These are phyloP conservation scores for Halyomorpha halys DNA, from an alignment of 1,140 invertebrate genomes.

Conservation along the genomic window DNA sequence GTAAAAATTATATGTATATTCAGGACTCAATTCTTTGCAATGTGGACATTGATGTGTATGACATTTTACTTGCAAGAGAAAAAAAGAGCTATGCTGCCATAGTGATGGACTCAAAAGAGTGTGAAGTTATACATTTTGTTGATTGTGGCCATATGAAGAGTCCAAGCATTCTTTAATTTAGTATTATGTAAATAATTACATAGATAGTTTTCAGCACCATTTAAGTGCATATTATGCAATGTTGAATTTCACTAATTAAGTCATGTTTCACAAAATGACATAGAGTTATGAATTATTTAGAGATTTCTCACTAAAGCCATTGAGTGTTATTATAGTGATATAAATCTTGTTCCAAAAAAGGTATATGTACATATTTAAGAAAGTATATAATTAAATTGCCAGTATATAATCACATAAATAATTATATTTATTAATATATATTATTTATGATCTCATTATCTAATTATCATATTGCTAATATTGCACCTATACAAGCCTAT, in stretches of 20 bases:
- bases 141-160: neutral
- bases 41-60: too few relatives aligned
- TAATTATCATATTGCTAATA: conserved; percentile 6
- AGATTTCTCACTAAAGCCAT: neutral
- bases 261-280: neutral
- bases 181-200: conserved; percentile 9
- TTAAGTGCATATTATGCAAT: neutral
- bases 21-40: too few relatives aligned
- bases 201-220: neutral
- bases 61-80: too few relatives aligned
- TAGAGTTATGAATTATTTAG: neutral
- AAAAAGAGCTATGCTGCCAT: too few relatives aligned
- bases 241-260: neutral
- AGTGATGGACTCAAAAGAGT: too few relatives aligned
- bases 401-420: conserved; percentile 11
- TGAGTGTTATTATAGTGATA: conserved; percentile 1
- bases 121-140: neutral
- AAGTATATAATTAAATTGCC: conserved; percentile 7
- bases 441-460: conserved; percentile 18
- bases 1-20: too few relatives aligned
- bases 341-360: neutral
- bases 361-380: conserved; percentile 3
- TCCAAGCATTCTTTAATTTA: neutral
- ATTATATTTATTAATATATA: conserved; percentile 17
- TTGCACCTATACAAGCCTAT: conserved; percentile 12